Percentiles rank a stretch among this genome's conserved stretches.
These are phyloP conservation scores for Pyrgus malvae DNA, from an alignment of 2,888 invertebrate genomes.

Conservation along the genomic window DNA sequence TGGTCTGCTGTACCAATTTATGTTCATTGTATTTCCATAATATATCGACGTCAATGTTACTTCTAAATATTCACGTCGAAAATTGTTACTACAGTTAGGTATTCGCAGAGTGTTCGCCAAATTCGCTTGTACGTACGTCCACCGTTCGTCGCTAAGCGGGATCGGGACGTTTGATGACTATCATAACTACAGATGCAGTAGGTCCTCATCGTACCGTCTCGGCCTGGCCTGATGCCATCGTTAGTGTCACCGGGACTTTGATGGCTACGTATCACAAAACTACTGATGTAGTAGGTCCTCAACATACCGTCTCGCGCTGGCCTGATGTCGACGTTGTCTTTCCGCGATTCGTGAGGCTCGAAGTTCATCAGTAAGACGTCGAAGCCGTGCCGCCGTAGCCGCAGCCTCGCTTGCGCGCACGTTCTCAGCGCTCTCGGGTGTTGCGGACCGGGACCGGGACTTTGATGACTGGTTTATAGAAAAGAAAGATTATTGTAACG, in stretches of 20 bases:
- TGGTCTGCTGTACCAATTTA: too few relatives aligned
- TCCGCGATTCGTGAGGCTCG: slow-evolving; percentile 77
- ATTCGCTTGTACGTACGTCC: too few relatives aligned
- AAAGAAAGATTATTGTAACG: not conserved
- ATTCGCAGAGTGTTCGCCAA: too few relatives aligned
- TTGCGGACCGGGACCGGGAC: slow-evolving; percentile 85
- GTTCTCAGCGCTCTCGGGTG: slow-evolving; percentile 81
- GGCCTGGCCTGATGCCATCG: slow-evolving; percentile 66
- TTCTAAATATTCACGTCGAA: too few relatives aligned
- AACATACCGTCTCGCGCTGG: slow-evolving; percentile 60
- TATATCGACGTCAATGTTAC: too few relatives aligned
- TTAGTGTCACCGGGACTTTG: not conserved
- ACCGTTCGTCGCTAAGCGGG: too few relatives aligned
- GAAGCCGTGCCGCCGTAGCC: slow-evolving; percentile 83
- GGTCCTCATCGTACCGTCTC: slow-evolving; percentile 49
- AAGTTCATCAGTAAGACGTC: slow-evolving; percentile 87
- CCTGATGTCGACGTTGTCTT: slow-evolving; percentile 65
- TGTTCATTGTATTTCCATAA: too few relatives aligned
- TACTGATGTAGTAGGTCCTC: not conserved
- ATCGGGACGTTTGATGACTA: too few relatives aligned
- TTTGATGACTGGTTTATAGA: slow-evolving; percentile 79
- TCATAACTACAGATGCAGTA: not conserved
- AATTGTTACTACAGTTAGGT: too few relatives aligned
- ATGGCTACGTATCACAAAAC: not conserved
- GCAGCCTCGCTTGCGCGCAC: slow-evolving; percentile 49